Base-by-base conservation (phyloP, 2,797 vertebrate genomes). In the Epinephelus malabaricus region DNA sequence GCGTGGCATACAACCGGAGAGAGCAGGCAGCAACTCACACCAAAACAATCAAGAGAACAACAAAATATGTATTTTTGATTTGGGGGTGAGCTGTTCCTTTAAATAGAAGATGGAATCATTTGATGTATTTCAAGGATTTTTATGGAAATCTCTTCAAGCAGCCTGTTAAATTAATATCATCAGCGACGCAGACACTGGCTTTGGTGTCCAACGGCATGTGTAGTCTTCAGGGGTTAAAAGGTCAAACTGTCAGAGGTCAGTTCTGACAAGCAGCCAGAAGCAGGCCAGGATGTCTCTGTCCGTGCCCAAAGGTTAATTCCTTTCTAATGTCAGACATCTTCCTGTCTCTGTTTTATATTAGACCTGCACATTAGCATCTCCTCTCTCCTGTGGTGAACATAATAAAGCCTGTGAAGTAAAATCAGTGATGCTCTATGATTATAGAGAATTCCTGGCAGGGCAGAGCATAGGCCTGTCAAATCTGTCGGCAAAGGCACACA, bases 371-470 rank as follows among this genome's bases (percentile, higher is more conserved):
- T 86, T 81, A 77, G 43, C 59, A 25, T 84, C 72, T 62, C 49
- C 8, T 47, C 45, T 75, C 59, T 74, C 10, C 69, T n/a, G 46
- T 9, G 23, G 67, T 76, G 54, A 79, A 78, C 50, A 55, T 78
- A 84, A 81, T 69, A 56, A 69, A 75, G 68, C 53, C 19, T 71
- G 72, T 73, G 68, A 86, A 72, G 83, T 73, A 17, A 78, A 91
- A 84, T 88, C 80, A 83, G 82, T 43, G 75, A 91, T 69, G 55
- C 73, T 76, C 45, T 65, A 67, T 91, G 86, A 84, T 91, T 73
- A 73, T 12, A 60, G 76, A 78, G 72, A 85, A 79, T 86, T 89
- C 65, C 58, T 77, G 70, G 68, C 56, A 7, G 17, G 63, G 70
- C 62, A 82, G 87, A 85, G 65, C 81, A 66, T 10, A 43, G 62